phyloP scores from a whole-genome alignment of 2,797 vertebrate species.

The Karalla daura region DNA sequence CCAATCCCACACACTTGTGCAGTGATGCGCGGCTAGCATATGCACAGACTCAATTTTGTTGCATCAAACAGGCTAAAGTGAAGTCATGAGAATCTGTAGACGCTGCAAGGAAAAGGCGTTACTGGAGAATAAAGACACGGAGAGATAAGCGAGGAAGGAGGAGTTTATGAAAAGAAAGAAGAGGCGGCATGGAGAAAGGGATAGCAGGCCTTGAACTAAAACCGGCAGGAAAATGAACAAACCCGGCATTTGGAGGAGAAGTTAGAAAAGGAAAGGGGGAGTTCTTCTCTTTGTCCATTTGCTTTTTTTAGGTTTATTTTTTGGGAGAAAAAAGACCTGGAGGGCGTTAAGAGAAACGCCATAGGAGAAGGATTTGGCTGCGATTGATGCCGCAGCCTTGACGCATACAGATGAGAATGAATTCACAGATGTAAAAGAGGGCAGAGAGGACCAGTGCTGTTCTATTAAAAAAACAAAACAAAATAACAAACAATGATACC shows the following conservation, averaged over 20 bases:
- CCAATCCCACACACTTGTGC: constrained; percentile 7
- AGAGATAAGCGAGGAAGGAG: constrained; percentile 17
- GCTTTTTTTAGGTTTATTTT: constrained; percentile 16
- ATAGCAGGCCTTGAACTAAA: constrained; percentile 37
- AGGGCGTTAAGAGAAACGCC: constrained; percentile 50
- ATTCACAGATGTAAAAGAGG: constrained; percentile 52
- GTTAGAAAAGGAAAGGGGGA: constrained; percentile 8
- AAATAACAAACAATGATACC: constrained; percentile 45
- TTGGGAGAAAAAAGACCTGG: constrained; percentile 26
- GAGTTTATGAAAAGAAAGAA: constrained; percentile 49
- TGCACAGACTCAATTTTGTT: constrained; percentile 13
- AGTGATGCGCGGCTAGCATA: neutral
- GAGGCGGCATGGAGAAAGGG: constrained; percentile 53
- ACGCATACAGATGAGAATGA: constrained; percentile 72
- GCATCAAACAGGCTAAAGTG: constrained; percentile 8
- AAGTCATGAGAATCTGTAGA: constrained; percentile 22
- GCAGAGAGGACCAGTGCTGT: constrained; percentile 25
- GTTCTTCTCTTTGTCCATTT: constrained; percentile 7
- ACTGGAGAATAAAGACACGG: constrained; percentile 9
- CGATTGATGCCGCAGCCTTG: constrained; percentile 39
- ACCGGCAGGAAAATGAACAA: constrained; percentile 18
- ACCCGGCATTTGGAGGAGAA: constrained; percentile 17
- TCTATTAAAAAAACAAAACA: constrained; percentile 16
- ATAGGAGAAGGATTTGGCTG: constrained; percentile 67
- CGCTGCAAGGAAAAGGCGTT: neutral